Evolutionary conservation across 2,113 vertebrate species (phyloP).

Genomic region (Micromys minutus): DNA sequence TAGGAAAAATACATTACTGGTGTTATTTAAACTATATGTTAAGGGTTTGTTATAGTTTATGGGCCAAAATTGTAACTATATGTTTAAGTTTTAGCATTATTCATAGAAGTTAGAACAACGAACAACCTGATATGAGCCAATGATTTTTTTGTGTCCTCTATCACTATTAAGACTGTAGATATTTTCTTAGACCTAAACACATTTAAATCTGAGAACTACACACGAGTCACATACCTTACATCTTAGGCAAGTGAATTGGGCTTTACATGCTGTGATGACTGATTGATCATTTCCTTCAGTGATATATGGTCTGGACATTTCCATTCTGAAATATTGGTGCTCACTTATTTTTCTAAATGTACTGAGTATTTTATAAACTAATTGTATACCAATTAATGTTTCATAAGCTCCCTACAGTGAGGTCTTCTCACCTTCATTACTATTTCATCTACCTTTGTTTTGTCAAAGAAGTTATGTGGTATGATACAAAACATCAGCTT

Average conservation of each 20-base stretch:
- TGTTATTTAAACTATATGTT: background rate
- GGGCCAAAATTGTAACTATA: background rate
- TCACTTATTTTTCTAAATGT: background rate
- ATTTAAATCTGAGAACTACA: background rate
- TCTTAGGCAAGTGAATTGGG: background rate
- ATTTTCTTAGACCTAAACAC: background rate
- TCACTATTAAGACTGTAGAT: background rate
- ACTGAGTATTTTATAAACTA: background rate
- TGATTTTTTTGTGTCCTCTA: background rate
- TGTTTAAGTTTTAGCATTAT: constrained; percentile 16
- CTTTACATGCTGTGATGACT: background rate
- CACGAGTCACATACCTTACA: background rate
- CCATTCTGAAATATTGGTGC: background rate
- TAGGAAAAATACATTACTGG: background rate
- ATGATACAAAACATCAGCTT: background rate
- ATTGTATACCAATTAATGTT: background rate
- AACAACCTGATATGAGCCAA: background rate
- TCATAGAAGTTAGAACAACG: background rate
- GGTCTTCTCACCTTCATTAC: background rate
- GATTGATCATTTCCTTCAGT: background rate
- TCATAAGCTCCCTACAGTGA: background rate
- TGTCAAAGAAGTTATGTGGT: background rate
- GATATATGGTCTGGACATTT: background rate
- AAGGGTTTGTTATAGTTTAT: background rate
- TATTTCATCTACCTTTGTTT: background rate